Evolutionary conservation across 2,113 vertebrate species (phyloP), one percentile per base, ranked within the genome.

Genomic region (Trogon melanurus): DNA sequence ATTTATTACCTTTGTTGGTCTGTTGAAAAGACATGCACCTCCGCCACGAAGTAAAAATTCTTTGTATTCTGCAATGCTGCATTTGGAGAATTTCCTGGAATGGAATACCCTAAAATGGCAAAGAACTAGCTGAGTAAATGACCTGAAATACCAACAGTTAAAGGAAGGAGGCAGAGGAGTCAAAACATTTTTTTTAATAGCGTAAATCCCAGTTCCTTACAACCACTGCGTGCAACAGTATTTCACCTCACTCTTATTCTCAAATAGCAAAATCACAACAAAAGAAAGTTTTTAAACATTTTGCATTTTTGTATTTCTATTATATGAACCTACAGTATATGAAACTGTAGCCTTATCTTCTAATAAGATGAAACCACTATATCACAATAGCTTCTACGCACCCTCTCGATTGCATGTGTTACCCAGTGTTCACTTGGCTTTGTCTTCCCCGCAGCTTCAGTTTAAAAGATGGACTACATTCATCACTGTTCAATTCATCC

Each of bases 1-100:
- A 78, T 36, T 79, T 91, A 53, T 92, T 91, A 99, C 99, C 99
- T 99, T 99, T 85, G 97, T 99, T 45, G 99, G 99, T 89, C 98
- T 99, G 96, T 99, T 99, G 91, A 99, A 99, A 90, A 99, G 98
- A 96, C 99, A 99, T 13, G 99, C 98, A 94, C 99, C 99, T 67
- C 99, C 99, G 1, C 99, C 99, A 97, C 99, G 99, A 88, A 98
- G 96, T 61, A 99, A 98, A 96, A 99, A 99, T 86, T 99, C 99
- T 97, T 98, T 99, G 93, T 99, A 99, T 91, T 99, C 99, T 45
- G 98, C 97, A 97, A 99, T 99, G 97, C 99, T 99, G 97, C 99
- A 99, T 95, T 99, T 99, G 57, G 99, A 99, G 97, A 99, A 99
- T 96, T 97, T 99, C 65, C 99, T 98, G n/a, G 99, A 98, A 93